phyloP scores from a whole-genome alignment of 2,797 vertebrate genomes.

The Sus cebifrons region DNA sequence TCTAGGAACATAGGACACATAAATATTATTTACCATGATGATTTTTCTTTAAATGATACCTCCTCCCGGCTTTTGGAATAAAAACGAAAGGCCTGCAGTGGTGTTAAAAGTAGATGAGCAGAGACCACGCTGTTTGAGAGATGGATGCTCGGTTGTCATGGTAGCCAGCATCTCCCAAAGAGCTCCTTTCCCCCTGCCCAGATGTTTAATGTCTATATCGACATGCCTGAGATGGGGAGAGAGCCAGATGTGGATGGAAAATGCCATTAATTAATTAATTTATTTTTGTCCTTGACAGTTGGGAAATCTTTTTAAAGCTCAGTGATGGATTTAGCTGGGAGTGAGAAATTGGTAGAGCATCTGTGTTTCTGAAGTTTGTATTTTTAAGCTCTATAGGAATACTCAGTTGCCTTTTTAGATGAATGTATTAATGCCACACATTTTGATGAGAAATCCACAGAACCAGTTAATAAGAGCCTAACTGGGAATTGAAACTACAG shows the following conservation, averaged over 20 bases:
- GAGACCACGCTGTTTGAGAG: neutral
- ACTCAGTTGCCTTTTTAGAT: slow-evolving; percentile 73
- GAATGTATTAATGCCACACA: slow-evolving; percentile 37
- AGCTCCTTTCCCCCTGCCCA: neutral
- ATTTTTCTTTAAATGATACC: neutral
- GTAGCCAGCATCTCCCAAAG: neutral
- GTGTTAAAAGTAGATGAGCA: neutral
- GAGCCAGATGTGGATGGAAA: slow-evolving; percentile 64
- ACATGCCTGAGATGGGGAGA: slow-evolving; percentile 40
- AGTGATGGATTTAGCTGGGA: slow-evolving; percentile 52
- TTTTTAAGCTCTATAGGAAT: slow-evolving; percentile 69
- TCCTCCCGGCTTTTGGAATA: neutral
- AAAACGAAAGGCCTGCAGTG: neutral
- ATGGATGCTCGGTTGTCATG: neutral
- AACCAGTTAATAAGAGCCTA: neutral
- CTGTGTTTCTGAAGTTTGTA: slow-evolving; percentile 62
- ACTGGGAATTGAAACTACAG: slow-evolving; percentile 69
- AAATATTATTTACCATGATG: neutral
- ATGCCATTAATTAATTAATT: neutral
- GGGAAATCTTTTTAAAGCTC: slow-evolving; percentile 72
- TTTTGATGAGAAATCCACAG: slow-evolving; percentile 28
- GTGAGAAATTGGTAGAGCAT: slow-evolving; percentile 60
- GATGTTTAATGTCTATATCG: slow-evolving; percentile 52
- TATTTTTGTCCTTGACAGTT: slow-evolving; percentile 61
- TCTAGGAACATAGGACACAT: neutral